A percentile compares a stretch with the other conserved stretches of the same genome.
Conservation (phyloP, 2,888 invertebrate species). For the Netelia fuscicornis region DNA sequence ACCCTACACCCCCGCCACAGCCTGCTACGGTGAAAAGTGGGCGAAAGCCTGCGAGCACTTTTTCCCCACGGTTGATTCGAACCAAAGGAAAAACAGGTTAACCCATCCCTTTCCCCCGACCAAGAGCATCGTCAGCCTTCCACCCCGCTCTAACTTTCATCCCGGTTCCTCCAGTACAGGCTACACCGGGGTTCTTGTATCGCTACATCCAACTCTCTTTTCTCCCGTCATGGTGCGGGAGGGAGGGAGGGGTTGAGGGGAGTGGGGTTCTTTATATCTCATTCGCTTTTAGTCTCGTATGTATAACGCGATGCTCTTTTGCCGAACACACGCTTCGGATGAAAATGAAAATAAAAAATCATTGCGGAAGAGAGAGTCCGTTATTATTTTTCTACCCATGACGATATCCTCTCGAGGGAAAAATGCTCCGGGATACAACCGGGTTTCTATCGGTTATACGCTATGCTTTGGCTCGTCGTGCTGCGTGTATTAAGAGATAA, state of each 20-base stretch:
- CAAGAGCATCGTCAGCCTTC: slow-evolving; percentile 63
- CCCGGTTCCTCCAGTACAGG: slow-evolving; percentile 46
- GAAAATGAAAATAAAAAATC: slow-evolving; percentile 9
- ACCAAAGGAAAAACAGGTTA: slow-evolving; percentile 71
- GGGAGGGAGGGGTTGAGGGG: neutral
- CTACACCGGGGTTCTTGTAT: slow-evolving; percentile 41
- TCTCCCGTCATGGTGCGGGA: neutral
- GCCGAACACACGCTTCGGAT: slow-evolving; percentile 11
- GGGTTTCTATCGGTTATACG: slow-evolving; percentile 2
- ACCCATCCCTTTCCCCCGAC: slow-evolving; percentile 55
- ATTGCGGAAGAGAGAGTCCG: slow-evolving; percentile 26
- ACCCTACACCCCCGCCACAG: neutral
- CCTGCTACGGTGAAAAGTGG: slow-evolving; percentile 24
- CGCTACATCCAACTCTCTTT: slow-evolving; percentile 5
- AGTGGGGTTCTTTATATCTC: slow-evolving; percentile 3
- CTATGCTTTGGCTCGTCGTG: too few relatives aligned
- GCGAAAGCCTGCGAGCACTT: slow-evolving; percentile 39
- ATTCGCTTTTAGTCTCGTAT: slow-evolving; percentile 12
- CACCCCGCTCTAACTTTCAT: slow-evolving; percentile 55
- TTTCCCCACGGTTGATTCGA: slow-evolving; percentile 67
- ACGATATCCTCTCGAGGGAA: slow-evolving; percentile 30
- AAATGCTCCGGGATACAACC: slow-evolving; percentile 3
- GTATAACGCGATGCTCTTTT: slow-evolving; percentile 9
- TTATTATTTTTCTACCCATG: slow-evolving; percentile 54
- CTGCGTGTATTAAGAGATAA: slow-evolving; percentile 3